Evolutionary conservation across 2,113 vertebrate species (phyloP).

Genomic region (Protomyctophum bolini): DNA sequence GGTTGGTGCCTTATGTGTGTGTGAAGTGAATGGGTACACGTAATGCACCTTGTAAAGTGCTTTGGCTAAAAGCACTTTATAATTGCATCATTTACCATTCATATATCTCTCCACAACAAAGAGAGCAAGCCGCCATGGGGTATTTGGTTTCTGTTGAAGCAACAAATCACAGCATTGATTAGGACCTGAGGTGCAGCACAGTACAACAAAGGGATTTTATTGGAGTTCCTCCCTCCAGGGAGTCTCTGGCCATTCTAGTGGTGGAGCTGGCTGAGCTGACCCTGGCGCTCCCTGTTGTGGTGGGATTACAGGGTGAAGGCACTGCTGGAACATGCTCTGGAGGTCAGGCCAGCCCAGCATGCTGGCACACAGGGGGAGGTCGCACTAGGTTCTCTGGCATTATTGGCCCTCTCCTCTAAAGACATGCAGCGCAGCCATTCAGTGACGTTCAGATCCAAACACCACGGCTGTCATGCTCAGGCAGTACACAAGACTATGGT

Average conservation of each 20-base stretch:
- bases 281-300: constrained; percentile 46
- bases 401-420: background rate
- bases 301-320: constrained; percentile 61
- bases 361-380: constrained; percentile 29
- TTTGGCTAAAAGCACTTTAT: too few relatives aligned
- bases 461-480: constrained; percentile 2
- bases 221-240: constrained; percentile 64
- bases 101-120: constrained; percentile 34
- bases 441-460: background rate
- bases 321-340: constrained; percentile 25
- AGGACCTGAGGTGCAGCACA: constrained; percentile 53
- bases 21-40: too few relatives aligned
- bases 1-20: too few relatives aligned
- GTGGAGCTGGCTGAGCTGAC: constrained; percentile 50
- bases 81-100: too few relatives aligned
- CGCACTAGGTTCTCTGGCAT: background rate
- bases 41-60: too few relatives aligned
- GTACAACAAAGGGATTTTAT: constrained; percentile 74
- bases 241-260: constrained; percentile 51
- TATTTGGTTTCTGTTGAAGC: constrained; percentile 57
- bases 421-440: constrained; percentile 19
- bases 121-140: constrained; percentile 26
- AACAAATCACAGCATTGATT: constrained; percentile 57
- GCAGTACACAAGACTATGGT: too few relatives aligned
- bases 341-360: constrained; percentile 46